Base-by-base conservation (phyloP, 2,113 vertebrate species). In the Monarcha castaneiventris region DNA sequence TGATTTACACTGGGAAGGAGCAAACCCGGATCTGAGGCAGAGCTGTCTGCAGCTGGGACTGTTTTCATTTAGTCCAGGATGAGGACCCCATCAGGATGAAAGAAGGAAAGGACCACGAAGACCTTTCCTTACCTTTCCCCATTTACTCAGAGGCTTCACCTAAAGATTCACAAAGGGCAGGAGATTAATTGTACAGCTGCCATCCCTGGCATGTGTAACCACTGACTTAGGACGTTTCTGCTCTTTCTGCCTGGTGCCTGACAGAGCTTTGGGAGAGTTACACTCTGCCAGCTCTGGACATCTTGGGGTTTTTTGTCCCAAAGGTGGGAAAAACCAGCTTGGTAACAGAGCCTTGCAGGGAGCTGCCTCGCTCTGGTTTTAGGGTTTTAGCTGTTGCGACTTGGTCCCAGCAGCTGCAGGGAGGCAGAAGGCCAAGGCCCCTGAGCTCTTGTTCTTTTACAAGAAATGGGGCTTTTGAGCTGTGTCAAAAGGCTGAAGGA, bases 141-240 rank as follows among this genome's bases (percentile, higher is more conserved):
- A 78, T 96, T 95, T 93, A 87, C 84, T 87, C 92, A 94, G 79
- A 93, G 85, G 35, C 63, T 95, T 96, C 76, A 1, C 54, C 81
- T 92, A 80, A 91, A 93, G 78, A 87, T 80, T 35, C 86, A 77
- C 84, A 96, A 96, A 97, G 88, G 86, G 86, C 91, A 88, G 74
- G 87, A 94, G 93, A 94, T 96, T 91, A 96, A 85, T 90, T 1
- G 59, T 79, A 55, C 82, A 69, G 84, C 82, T 89, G 71, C 72
- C 90, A 74, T 33, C 64, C 85, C 82, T 90, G 75, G 25, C 19
- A 49, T 52, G 69, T 64, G 18, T 49, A 89, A 88, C 30, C 66
- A 41, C 75, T 63, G 63, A 22, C 51, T 51, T 3, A 39, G 59
- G 71, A n/a, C 48, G 49, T 86, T 71, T 51, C 25, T 6, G 83